These are phyloP conservation scores for Aldabrachelys gigantea DNA, from an alignment of 2,113 vertebrate genomes.

Conservation along the genomic window DNA sequence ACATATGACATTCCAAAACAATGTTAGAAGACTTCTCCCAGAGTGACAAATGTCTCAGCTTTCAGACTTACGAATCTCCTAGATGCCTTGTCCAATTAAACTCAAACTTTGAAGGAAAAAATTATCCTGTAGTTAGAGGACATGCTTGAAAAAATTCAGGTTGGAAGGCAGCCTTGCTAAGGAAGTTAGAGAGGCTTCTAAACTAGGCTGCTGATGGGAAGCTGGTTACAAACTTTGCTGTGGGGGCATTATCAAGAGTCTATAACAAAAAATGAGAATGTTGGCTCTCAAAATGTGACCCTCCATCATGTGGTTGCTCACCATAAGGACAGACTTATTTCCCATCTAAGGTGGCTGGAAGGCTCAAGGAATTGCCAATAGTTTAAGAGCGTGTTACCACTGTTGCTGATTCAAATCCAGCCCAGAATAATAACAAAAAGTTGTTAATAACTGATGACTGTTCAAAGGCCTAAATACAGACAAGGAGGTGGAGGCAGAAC, in stretches of 20 bases:
- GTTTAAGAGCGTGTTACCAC: background rate
- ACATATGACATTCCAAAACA: background rate
- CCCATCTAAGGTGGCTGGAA: rapidly evolving
- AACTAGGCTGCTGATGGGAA: rapidly evolving
- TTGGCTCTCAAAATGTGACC: background rate
- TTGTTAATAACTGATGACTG: rapidly evolving
- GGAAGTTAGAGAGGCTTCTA: background rate
- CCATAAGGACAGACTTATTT: background rate
- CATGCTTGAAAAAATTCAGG: rapidly evolving
- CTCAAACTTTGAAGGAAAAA: background rate
- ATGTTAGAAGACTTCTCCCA: rapidly evolving
- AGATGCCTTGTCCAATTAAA: background rate
- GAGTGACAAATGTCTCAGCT: background rate
- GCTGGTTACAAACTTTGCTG: background rate
- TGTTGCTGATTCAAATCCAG: background rate
- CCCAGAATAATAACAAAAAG: background rate
- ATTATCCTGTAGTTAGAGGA: background rate
- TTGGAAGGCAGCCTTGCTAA: background rate
- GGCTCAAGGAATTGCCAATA: background rate
- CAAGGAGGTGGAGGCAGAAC: rapidly evolving
- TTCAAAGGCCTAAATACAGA: rapidly evolving
- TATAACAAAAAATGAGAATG: background rate
- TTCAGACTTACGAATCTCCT: background rate
- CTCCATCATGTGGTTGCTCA: background rate
- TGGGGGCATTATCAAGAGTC: background rate